Conservation (phyloP, 2,888 invertebrate species). For the Pyrochroa serraticornis region DNA sequence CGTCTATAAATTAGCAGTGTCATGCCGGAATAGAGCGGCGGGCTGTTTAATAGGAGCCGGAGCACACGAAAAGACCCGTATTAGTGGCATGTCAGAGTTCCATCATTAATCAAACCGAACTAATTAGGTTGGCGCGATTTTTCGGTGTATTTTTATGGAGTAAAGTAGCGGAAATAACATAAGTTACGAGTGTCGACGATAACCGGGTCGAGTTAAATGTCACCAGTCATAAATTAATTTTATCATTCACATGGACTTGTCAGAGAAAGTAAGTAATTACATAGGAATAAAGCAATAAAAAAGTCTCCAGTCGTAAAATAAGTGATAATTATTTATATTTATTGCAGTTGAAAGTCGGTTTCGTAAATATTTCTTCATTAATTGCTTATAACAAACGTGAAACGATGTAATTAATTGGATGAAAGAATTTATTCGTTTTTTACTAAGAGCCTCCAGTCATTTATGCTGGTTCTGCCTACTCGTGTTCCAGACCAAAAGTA, state of each 20-base stretch:
- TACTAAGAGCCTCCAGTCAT: neutral
- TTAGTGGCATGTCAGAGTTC: slow-evolving; percentile 1
- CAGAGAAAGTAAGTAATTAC: slow-evolving; percentile 48
- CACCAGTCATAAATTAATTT: slow-evolving; percentile 52
- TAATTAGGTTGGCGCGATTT: slow-evolving; percentile 48
- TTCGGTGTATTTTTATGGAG: slow-evolving; percentile 44
- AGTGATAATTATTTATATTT: slow-evolving; percentile 44
- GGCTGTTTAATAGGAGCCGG: neutral
- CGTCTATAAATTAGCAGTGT: too few species aligned
- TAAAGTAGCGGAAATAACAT: slow-evolving; percentile 50
- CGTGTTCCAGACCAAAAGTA: neutral
- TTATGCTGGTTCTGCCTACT: neutral
- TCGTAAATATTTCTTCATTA: slow-evolving; percentile 39
- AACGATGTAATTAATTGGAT: slow-evolving; percentile 35
- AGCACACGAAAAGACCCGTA: neutral
- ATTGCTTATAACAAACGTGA: slow-evolving; percentile 32
- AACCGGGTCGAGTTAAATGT: slow-evolving; percentile 52
- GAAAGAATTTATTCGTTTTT: slow-evolving; percentile 18
- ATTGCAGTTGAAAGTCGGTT: slow-evolving; percentile 35
- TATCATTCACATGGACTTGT: slow-evolving; percentile 44
- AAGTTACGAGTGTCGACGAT: slow-evolving; percentile 51
- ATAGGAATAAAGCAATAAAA: slow-evolving; percentile 44
- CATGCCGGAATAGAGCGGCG: too few species aligned
- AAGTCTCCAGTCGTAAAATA: slow-evolving; percentile 41
- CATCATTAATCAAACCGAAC: slow-evolving; percentile 41